Base-by-base conservation (phyloP, 2,113 vertebrate species). In the Nematolebias whitei region DNA sequence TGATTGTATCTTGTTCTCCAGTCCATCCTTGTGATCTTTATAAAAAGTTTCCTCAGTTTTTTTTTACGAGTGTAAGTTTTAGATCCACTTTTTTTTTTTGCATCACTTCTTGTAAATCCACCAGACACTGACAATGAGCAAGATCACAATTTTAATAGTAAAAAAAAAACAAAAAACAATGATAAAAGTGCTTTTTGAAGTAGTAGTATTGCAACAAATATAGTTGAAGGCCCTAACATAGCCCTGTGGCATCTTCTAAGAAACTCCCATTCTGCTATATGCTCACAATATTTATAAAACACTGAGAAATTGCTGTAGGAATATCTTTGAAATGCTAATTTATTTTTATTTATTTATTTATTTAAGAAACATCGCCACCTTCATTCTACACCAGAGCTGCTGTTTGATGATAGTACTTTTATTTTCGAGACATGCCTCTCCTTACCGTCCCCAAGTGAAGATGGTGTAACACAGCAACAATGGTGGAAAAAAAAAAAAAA, bases 401-500 rank as follows among this genome's bases (percentile, higher is more conserved):
- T 68, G 15, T 2, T 1, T 47, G 38, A 66, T 52, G 7, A 65
- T 51, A 26, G n/a, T 19, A 18, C 14, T 26, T 51, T 2, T 19
- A 2, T 67, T 61, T 47, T 41, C 56, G 3, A 47, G 19, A 26
- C 12, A 50, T 1, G 0, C 2, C 15, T 22, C 23, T 24, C 12
- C 19, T 51, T 48, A n/a, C 29, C 22, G n/a, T 39, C 32, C 11
- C 20, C 13, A 16, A n/a, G 23, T 57, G 26, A 47, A 51, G 11
- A 39, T 62, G 8, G 23, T 63, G 61, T 22, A 55, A 56, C 65
- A 74, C 51, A 69, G 32, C 16, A 56, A 53, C 26, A 49, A n/a
- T 12, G 8, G 16, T 45, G 50, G n/a, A 52, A 11, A 60, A 35
- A 15, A 54, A n/a, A n/a, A n/a, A n/a, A n/a, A n/a, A n/a, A n/a